Base-by-base conservation (phyloP, 1,140 invertebrate genomes). In the Dreissena rostriformis region DNA sequence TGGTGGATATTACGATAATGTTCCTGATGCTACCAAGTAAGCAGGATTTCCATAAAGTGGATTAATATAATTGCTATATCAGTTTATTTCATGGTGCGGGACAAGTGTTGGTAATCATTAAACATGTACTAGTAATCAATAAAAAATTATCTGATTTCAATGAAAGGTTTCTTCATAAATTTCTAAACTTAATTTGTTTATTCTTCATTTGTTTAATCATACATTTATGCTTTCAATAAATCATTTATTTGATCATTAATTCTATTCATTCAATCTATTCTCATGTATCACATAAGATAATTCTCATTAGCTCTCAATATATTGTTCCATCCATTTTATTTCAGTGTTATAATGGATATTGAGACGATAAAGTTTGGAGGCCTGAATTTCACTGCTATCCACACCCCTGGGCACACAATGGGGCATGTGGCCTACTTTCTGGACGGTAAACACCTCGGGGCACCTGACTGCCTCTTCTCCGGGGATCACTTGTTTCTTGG, bases 351-450 rank as follows among this genome's bases (percentile, higher is more conserved):
- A 17, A 61, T 70, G 53, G 88, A 90, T 79, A 86, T 81, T 26
- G 88, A 86, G 52, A 28, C 26, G 7, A 52, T 89, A 4, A 75
- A 85, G 55, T 87, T 91, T 86, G 87, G 89, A 22, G 52, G 72
- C 17, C 73, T 91, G 39, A 85, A 79, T 10, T 90, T 91, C 66
- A 87, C 80, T n/a, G 89, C 85, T 5, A 66, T 86, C 14, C 83
- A 78, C 75, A 91, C 90, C n/a, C 88, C 89, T 15, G 90, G 90
- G n/a, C 90, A 91, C 80, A 91, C 90, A 0, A 73, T 80, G 5
- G 90, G 89, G 24, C 90, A 91, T 73, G 86, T 90, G 15, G 84
- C 87, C 7, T 91, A 87, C 72, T 57, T 88, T 14, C 76, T 91
- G 17, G 84, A 88, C 68, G 90, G 90, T 2, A 19, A 55, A 2